Evolutionary conservation across 1,140 invertebrate species (phyloP).

Genomic region (Laupala kohalensis): DNA sequence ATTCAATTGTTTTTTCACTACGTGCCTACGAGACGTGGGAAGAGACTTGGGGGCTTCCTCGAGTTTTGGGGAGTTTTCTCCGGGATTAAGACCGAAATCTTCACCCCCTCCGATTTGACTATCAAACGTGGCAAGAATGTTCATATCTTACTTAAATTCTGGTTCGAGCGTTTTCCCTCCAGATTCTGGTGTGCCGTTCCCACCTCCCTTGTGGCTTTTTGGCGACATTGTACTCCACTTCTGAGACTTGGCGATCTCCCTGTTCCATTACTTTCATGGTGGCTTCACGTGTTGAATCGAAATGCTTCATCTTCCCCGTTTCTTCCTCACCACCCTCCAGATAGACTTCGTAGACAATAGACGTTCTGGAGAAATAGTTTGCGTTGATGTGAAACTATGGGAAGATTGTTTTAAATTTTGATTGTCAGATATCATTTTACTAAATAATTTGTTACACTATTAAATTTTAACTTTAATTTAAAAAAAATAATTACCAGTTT

Average conservation of each 20-base stretch:
- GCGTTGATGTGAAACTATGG: no score
- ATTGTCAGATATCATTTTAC: no score
- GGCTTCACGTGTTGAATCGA: not conserved
- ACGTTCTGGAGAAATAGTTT: no score
- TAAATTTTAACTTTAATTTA: no score
- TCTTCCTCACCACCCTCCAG: no score
- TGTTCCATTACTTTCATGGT: not conserved
- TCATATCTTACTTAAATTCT: not conserved
- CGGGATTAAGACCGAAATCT: not conserved
- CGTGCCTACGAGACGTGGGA: not conserved
- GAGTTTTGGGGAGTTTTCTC: not conserved
- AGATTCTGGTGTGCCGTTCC: not conserved
- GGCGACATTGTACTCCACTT: not conserved
- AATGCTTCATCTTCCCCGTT: not conserved
- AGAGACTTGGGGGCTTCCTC: not conserved
- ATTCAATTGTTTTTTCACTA: slow-evolving; percentile 31
- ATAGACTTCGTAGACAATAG: no score
- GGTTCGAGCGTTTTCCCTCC: not conserved
- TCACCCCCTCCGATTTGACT: not conserved
- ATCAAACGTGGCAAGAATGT: not conserved
- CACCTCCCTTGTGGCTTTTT: not conserved
- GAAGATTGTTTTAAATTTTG: no score
- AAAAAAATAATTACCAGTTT: no score
- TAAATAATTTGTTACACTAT: no score
- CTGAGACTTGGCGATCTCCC: not conserved